Evolutionary conservation across 2,113 vertebrate species (phyloP).

Genomic region (Irena cyanogastra): DNA sequence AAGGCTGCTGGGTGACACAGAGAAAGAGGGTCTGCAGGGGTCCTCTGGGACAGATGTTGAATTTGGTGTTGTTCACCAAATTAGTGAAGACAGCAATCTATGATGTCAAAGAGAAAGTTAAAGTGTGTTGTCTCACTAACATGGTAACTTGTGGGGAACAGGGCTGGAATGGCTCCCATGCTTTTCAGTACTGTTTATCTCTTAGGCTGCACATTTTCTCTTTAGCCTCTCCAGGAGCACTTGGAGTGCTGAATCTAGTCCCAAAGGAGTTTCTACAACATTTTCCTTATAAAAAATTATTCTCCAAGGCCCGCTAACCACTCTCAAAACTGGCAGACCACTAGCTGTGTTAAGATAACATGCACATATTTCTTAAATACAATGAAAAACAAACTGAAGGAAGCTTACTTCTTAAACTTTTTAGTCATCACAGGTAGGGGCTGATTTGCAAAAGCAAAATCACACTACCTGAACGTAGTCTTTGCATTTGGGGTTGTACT

Average conservation of each 20-base stretch:
- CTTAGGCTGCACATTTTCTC: background rate
- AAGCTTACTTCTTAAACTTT: background rate
- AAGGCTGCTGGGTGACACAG: background rate
- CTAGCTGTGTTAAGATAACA: background rate
- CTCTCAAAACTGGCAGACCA: background rate
- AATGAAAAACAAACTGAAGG: background rate
- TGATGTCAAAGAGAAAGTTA: background rate
- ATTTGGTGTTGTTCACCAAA: background rate
- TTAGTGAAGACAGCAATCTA: background rate
- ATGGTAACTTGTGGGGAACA: background rate
- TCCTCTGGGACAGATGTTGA: accelerated
- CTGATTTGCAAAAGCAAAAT: background rate
- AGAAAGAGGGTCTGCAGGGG: background rate
- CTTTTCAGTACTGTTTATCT: background rate
- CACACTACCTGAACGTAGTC: background rate
- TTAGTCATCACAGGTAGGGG: background rate
- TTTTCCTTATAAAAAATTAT: background rate
- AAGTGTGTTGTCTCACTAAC: background rate
- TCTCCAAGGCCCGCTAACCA: background rate
- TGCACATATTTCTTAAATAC: background rate
- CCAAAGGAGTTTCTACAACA: background rate
- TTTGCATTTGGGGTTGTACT: background rate
- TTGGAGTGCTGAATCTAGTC: background rate
- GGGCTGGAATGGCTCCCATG: background rate
- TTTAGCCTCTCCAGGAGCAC: background rate